These are phyloP conservation scores for Brachypteracias leptosomus DNA, from an alignment of 2,113 vertebrate genomes.

Conservation along the genomic window DNA sequence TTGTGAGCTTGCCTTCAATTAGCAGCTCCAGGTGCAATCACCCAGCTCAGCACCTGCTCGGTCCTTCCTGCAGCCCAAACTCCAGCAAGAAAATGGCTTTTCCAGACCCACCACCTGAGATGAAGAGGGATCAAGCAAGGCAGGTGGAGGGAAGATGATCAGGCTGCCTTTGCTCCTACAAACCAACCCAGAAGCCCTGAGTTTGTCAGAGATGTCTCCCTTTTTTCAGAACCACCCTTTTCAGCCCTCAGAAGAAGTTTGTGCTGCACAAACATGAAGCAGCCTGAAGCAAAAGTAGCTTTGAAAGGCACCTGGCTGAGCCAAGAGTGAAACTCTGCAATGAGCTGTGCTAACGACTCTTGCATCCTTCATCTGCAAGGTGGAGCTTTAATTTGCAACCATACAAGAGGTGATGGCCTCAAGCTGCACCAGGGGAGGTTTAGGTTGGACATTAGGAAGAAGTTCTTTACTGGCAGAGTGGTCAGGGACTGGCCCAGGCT, in stretches of 20 bases:
- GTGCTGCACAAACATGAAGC: not conserved
- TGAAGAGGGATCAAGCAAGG: not conserved
- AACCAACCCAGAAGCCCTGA: not conserved
- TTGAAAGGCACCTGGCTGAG: not conserved
- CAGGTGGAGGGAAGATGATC: not conserved
- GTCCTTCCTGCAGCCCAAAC: not conserved
- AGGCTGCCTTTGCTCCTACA: not conserved
- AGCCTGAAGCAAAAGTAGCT: not conserved
- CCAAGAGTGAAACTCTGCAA: not conserved
- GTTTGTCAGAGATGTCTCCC: not conserved
- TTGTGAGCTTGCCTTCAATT: not conserved
- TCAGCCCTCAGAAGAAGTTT: not conserved
- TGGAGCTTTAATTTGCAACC: too few relatives aligned
- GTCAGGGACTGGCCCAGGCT: too few relatives aligned
- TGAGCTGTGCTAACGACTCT: not conserved
- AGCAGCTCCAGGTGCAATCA: not conserved
- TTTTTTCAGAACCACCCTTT: not conserved
- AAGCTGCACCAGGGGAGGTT: too few relatives aligned
- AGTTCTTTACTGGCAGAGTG: too few relatives aligned
- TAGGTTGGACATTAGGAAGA: too few relatives aligned
- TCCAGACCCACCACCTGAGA: not conserved
- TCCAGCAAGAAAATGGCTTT: not conserved
- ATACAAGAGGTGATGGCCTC: too few relatives aligned
- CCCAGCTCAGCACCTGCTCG: not conserved
- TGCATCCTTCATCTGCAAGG: not conserved